phyloP scores from a whole-genome alignment of 2,888 invertebrate genomes.

The Meiosimyza decipiens region DNA sequence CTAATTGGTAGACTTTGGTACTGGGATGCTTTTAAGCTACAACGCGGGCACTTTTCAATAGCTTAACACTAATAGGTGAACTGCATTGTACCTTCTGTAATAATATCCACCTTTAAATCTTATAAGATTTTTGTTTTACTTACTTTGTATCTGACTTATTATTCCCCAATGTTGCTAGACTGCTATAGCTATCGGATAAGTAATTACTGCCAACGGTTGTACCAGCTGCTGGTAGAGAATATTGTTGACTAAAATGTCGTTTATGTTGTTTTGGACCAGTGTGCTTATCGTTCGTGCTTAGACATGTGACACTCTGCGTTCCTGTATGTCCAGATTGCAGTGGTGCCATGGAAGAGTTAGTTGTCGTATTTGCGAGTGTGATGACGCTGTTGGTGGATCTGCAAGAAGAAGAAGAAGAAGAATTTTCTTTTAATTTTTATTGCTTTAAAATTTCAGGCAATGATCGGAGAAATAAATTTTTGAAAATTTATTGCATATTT shows the following conservation, averaged over 20 bases:
- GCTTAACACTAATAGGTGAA: too few species aligned
- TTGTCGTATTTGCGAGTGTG: constrained; percentile 56
- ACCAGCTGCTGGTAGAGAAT: constrained; percentile 26
- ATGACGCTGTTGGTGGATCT: constrained; percentile 63
- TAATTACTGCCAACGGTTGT: constrained; percentile 43
- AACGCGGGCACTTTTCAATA: too few species aligned
- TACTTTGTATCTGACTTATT: constrained; percentile 31
- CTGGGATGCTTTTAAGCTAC: too few species aligned
- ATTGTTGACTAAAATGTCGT: constrained; percentile 36
- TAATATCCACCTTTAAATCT: too few species aligned
- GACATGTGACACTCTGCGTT: constrained; percentile 55
- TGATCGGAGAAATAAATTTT: too few species aligned
- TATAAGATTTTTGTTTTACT: background rate
- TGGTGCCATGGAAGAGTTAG: constrained; percentile 63
- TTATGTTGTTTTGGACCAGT: constrained; percentile 48
- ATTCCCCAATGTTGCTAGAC: constrained; percentile 36
- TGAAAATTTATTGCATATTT: too few species aligned
- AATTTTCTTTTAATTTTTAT: background rate
- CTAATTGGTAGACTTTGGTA: too few species aligned
- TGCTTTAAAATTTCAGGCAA: background rate
- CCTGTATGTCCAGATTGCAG: constrained; percentile 58
- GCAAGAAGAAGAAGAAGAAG: background rate
- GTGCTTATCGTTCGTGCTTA: constrained; percentile 54
- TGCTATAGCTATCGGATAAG: constrained; percentile 40
- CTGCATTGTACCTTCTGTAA: too few species aligned